Evolutionary conservation across 2,888 invertebrate genomes (phyloP).

Genomic region (Synergus laeviventris): DNA sequence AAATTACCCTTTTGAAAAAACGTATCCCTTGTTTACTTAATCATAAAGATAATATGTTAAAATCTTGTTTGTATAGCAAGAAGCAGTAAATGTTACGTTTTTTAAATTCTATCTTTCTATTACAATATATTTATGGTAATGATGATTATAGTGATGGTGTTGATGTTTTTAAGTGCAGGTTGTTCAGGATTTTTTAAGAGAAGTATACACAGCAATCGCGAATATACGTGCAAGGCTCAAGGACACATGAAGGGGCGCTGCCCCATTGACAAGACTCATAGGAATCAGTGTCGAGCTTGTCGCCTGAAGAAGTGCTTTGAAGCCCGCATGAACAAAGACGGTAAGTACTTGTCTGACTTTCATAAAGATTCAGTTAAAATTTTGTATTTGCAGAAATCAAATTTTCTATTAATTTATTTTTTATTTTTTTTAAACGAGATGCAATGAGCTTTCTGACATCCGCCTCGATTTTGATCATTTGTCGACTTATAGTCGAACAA

Average conservation of each 20-base stretch:
- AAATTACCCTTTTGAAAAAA: background rate
- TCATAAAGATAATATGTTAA: background rate
- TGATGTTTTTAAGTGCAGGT: constrained; percentile 78
- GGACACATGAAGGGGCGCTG: constrained; percentile 95
- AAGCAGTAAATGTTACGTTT: background rate
- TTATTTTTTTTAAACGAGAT: background rate
- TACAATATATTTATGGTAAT: background rate
- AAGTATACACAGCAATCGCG: constrained; percentile 95
- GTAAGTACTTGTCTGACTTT: constrained; percentile 80
- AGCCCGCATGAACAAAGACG: constrained; percentile 98
- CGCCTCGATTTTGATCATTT: too few relatives aligned
- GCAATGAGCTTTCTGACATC: too few relatives aligned
- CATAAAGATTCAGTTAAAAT: background rate
- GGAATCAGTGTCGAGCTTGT: constrained; percentile 98
- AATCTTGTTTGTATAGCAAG: background rate
- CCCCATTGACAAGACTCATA: constrained; percentile 97
- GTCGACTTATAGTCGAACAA: too few relatives aligned
- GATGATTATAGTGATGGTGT: background rate
- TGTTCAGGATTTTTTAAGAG: constrained; percentile 98
- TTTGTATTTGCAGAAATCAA: background rate
- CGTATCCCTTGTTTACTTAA: background rate
- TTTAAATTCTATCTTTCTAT: background rate
- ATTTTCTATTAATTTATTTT: background rate
- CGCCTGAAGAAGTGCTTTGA: constrained; percentile 96
- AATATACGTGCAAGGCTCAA: constrained; percentile 97